Percentiles rank a stretch among this genome's conserved stretches.
These are phyloP conservation scores for Phragmatobia fuliginosa DNA, from an alignment of 2,888 invertebrate species.

Conservation along the genomic window DNA sequence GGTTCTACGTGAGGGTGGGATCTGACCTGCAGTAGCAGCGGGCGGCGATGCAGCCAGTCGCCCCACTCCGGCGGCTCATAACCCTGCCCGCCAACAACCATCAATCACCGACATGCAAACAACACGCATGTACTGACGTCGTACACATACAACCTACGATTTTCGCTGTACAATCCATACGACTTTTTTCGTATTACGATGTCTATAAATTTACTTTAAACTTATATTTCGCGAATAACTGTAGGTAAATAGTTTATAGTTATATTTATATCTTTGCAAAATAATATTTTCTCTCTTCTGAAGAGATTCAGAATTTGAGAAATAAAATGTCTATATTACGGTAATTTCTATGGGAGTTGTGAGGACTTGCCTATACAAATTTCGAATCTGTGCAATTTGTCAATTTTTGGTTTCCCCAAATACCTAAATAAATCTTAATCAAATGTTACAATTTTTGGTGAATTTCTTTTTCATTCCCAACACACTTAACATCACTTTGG, in stretches of 20 bases:
- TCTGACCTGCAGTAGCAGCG: slow-evolving; percentile 95
- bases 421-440: too few relatives aligned
- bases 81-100: slow-evolving; percentile 81
- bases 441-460: background rate
- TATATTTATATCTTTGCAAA: background rate
- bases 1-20: slow-evolving; percentile 28
- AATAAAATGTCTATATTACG: background rate
- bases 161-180: slow-evolving; percentile 48
- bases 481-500: background rate
- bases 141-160: slow-evolving; percentile 48
- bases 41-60: slow-evolving; percentile 89
- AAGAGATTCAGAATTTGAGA: background rate
- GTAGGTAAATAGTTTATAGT: background rate
- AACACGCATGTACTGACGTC: slow-evolving; percentile 76
- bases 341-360: too few relatives aligned
- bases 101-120: slow-evolving; percentile 84
- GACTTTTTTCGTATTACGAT: slow-evolving; percentile 29
- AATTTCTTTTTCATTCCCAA: background rate
- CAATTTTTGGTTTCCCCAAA: too few relatives aligned
- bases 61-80: slow-evolving; percentile 82
- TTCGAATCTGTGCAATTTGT: too few relatives aligned
- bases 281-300: background rate
- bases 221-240: background rate
- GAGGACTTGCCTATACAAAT: too few relatives aligned
- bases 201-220: background rate